These are phyloP conservation scores for Charanyca ferruginea DNA, from an alignment of 2,888 invertebrate species.

Conservation along the genomic window DNA sequence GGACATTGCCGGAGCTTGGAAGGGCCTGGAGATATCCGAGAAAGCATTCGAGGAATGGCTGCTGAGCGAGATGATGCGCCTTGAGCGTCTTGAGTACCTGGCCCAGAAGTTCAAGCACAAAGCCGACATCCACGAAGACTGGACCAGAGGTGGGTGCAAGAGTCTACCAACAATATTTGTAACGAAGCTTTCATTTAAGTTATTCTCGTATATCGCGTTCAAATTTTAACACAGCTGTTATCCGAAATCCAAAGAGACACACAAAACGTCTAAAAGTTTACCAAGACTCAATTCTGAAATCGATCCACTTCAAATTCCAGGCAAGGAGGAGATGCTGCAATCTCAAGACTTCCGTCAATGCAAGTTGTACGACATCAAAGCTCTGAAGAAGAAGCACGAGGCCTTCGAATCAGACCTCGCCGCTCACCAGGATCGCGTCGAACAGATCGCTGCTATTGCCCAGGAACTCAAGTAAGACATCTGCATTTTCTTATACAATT, in stretches of 20 bases:
- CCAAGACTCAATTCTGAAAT: background rate
- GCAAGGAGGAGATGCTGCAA: conserved; percentile 99
- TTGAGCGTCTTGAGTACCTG: conserved; percentile 99
- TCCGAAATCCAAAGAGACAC: background rate
- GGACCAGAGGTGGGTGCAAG: conserved; percentile 94
- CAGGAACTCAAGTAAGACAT: conserved; percentile 98
- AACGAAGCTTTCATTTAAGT: no score
- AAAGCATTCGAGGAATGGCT: conserved; percentile 99
- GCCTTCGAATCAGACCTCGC: conserved; percentile 99
- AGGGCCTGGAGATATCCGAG: conserved; percentile 98
- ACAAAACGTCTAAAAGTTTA: background rate
- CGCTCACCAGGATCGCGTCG: conserved; percentile 99
- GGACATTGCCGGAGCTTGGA: conserved; percentile 99
- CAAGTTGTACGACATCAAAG: conserved; percentile 99
- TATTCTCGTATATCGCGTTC: no score
- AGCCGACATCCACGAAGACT: conserved; percentile 99
- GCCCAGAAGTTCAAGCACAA: conserved; percentile 99
- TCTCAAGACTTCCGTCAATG: conserved; percentile 99
- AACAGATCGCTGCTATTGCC: conserved; percentile 99
- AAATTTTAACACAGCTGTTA: background rate
- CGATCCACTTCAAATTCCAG: conserved; percentile 62
- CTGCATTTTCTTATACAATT: background rate
- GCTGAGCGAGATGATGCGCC: conserved; percentile 99
- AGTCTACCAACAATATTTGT: background rate
- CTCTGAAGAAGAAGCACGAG: conserved; percentile 99